phyloP scores from a whole-genome alignment of 2,888 invertebrate species.

The Perdita meconis region DNA sequence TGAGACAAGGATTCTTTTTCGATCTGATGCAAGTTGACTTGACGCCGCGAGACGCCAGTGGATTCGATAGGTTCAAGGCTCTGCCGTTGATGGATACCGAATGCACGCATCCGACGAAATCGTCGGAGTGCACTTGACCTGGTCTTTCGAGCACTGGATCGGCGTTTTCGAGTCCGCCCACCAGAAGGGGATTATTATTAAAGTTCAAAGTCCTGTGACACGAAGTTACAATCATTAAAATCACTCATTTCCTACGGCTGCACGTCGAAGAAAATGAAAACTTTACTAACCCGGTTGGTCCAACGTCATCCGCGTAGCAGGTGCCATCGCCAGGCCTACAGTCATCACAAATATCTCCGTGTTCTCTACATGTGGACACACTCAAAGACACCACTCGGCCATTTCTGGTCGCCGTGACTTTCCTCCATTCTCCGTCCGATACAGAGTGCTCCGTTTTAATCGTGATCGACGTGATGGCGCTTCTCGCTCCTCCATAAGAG shows the following conservation, averaged over 20 bases:
- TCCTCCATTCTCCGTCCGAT: conserved; percentile 95
- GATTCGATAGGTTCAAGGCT: conserved; percentile 91
- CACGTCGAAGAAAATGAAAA: too few species aligned
- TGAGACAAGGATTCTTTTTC: conserved; percentile 87
- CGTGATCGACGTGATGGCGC: conserved; percentile 93
- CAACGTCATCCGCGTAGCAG: conserved; percentile 94
- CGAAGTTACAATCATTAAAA: too few species aligned
- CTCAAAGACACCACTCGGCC: conserved; percentile 94
- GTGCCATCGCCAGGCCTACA: conserved; percentile 92
- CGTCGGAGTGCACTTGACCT: conserved; percentile 95
- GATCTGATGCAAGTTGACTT: conserved; percentile 91
- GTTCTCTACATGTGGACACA: conserved; percentile 92
- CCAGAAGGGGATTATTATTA: conserved; percentile 93
- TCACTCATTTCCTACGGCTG: too few species aligned
- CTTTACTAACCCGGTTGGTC: conserved; percentile 93
- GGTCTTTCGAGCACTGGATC: conserved; percentile 95
- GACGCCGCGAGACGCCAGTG: conserved; percentile 90
- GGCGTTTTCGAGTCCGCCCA: conserved; percentile 94
- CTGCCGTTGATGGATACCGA: conserved; percentile 95
- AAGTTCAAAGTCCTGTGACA: conserved; percentile 92
- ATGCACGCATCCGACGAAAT: conserved; percentile 97
- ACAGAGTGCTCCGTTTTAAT: conserved; percentile 88
- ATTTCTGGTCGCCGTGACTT: conserved; percentile 95
- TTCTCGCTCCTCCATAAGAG: conserved; percentile 95
- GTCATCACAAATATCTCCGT: conserved; percentile 94